Conservation (phyloP, 2,797 vertebrate genomes). For the Xerus rutilus region DNA sequence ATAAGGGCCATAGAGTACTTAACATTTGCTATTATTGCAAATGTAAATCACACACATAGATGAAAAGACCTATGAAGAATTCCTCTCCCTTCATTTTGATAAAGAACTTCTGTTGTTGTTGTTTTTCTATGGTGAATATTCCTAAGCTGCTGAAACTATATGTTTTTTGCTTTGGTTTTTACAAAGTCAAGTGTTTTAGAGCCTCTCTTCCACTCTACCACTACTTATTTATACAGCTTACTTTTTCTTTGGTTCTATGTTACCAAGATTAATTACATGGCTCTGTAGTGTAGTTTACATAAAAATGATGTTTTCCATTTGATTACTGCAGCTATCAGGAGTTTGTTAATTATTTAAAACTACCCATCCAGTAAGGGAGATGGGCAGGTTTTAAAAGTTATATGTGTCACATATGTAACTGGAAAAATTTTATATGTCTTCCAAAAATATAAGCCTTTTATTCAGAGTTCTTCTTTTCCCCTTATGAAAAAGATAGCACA, state of each 20-base stretch:
- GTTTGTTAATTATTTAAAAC: conserved; percentile 83
- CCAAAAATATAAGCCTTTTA: conserved; percentile 82
- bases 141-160: conserved; percentile 68
- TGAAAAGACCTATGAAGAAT: conserved; percentile 60
- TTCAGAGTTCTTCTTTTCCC: conserved; percentile 81
- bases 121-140: conserved; percentile 61
- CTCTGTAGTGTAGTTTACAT: conserved; percentile 78
- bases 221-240: conserved; percentile 71
- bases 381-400: conserved; percentile 81
- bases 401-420: conserved; percentile 78
- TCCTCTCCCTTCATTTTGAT: conserved; percentile 53
- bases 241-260: conserved; percentile 70
- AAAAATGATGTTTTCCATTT: conserved; percentile 81
- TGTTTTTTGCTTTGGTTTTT: conserved; percentile 47
- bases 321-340: conserved; percentile 78
- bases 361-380: conserved; percentile 67
- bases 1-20: background rate
- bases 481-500: conserved; percentile 82
- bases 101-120: conserved; percentile 47
- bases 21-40: conserved; percentile 26
- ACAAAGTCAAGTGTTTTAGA: conserved; percentile 54
- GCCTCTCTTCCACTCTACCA: conserved; percentile 76
- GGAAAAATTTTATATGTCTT: conserved; percentile 83
- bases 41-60: conserved; percentile 46
- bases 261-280: conserved; percentile 80